A percentile compares a stretch with the other conserved stretches of the same genome.
Conservation (phyloP, 2,113 vertebrate species). For the Barnardius zonarius region DNA sequence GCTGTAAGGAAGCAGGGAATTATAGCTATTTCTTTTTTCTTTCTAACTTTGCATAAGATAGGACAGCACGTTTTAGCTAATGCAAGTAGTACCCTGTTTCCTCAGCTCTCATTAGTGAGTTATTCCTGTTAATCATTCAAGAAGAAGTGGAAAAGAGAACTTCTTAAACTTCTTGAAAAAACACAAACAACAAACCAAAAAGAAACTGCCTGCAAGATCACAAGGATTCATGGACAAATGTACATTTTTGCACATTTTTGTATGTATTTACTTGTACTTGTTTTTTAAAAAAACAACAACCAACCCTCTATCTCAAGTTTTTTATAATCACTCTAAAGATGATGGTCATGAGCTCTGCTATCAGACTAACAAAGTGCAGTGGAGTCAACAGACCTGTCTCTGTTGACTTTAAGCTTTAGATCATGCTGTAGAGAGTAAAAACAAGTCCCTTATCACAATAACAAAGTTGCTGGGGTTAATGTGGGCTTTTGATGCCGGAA, state of each 20-base stretch:
- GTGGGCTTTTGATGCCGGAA: constrained; percentile 16
- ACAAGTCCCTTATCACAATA: constrained; percentile 49
- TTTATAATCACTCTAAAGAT: not conserved
- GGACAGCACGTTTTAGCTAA: not conserved
- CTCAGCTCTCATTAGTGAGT: not conserved
- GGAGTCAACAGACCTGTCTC: constrained; percentile 40
- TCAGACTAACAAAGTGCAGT: constrained; percentile 8
- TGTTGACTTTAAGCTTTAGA: constrained; percentile 57
- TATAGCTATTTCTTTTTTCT: not conserved
- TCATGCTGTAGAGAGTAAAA: constrained; percentile 26
- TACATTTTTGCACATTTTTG: not conserved
- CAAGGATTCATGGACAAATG: not conserved
- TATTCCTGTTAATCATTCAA: not conserved
- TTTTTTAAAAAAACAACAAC: not conserved
- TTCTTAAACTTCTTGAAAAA: not conserved
- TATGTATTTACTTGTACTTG: not conserved
- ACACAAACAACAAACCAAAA: not conserved
- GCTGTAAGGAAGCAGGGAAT: not conserved
- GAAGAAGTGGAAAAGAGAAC: not conserved
- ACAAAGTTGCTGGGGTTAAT: constrained; percentile 34
- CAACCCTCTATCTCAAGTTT: not conserved
- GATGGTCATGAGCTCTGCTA: not conserved
- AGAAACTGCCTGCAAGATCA: not conserved
- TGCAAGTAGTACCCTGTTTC: not conserved
- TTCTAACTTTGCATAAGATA: not conserved